Percentiles rank a stretch among this genome's conserved stretches.
These are phyloP conservation scores for Drosophila cyrtoloma DNA, from an alignment of 2,888 invertebrate genomes.

Conservation along the genomic window DNA sequence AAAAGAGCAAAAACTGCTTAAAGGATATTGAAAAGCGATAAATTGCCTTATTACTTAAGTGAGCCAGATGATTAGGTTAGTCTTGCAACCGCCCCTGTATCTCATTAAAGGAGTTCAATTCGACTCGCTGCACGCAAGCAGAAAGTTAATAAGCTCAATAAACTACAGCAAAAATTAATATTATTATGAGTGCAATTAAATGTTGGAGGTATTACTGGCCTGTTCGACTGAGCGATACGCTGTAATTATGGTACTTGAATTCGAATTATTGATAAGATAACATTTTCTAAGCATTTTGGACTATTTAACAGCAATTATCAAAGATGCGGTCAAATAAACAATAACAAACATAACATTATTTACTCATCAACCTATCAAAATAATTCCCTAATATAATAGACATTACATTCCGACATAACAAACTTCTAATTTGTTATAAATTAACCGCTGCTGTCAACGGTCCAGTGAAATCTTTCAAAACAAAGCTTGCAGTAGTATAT, in stretches of 20 bases:
- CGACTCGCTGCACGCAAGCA: background rate
- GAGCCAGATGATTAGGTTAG: conserved; percentile 70
- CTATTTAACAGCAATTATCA: background rate
- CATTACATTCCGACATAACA: background rate
- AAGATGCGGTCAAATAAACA: background rate
- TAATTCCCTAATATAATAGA: background rate
- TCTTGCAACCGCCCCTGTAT: conserved; percentile 33
- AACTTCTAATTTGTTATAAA: background rate
- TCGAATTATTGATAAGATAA: background rate
- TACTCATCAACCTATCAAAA: background rate
- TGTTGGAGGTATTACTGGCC: background rate
- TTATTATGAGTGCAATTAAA: conserved; percentile 4
- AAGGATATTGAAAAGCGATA: conserved; percentile 78
- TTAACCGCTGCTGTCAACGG: background rate
- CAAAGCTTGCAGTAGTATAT: conserved; percentile 2
- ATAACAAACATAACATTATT: background rate
- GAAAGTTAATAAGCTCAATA: conserved; percentile 3
- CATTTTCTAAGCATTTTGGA: background rate
- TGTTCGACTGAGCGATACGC: background rate
- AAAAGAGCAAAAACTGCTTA: conserved; percentile 65
- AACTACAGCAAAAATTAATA: background rate
- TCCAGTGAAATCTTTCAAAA: background rate
- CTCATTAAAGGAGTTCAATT: conserved; percentile 40
- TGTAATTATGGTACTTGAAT: background rate
- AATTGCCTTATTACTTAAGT: conserved; percentile 79